phyloP scores from a whole-genome alignment of 2,888 invertebrate genomes.

The Lasius platythorax region DNA sequence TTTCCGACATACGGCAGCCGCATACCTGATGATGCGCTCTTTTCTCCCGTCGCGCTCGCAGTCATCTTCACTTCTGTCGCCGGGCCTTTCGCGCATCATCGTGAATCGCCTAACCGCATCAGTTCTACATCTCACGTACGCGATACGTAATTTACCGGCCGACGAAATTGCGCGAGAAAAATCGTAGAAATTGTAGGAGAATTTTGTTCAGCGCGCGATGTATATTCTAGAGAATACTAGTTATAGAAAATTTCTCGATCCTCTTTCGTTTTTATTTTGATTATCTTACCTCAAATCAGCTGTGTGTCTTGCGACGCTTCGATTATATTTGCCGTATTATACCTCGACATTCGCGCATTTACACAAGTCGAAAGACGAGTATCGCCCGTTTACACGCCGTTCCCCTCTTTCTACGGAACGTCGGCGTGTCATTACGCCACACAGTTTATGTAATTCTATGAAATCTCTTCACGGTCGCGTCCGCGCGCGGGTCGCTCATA shows the following conservation, averaged over 20 bases:
- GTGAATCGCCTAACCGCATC: conserved; percentile 59
- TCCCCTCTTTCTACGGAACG: neutral
- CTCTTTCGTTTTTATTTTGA: neutral
- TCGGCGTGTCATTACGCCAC: conserved; percentile 37
- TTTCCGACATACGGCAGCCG: conserved; percentile 62
- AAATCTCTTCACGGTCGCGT: conserved; percentile 47
- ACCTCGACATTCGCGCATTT: neutral
- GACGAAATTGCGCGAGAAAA: conserved; percentile 24
- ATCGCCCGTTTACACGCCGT: neutral
- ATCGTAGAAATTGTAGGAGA: conserved; percentile 10
- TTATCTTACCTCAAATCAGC: neutral
- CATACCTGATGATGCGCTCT: conserved; percentile 62
- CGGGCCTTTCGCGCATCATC: conserved; percentile 61
- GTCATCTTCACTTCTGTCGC: conserved; percentile 47
- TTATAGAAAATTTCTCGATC: neutral
- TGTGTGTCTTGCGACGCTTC: neutral
- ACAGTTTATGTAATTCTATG: conserved; percentile 44
- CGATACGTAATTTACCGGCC: conserved; percentile 47
- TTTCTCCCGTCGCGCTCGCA: conserved; percentile 51
- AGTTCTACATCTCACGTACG: conserved; percentile 47
- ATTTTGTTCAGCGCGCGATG: neutral
- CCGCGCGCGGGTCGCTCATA: conserved; percentile 26
- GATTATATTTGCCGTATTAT: conserved; percentile 1
- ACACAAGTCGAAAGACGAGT: neutral
- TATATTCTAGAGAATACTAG: neutral